Conservation (phyloP, 1,140 invertebrate species). For the Hylaeus volcanicus region DNA sequence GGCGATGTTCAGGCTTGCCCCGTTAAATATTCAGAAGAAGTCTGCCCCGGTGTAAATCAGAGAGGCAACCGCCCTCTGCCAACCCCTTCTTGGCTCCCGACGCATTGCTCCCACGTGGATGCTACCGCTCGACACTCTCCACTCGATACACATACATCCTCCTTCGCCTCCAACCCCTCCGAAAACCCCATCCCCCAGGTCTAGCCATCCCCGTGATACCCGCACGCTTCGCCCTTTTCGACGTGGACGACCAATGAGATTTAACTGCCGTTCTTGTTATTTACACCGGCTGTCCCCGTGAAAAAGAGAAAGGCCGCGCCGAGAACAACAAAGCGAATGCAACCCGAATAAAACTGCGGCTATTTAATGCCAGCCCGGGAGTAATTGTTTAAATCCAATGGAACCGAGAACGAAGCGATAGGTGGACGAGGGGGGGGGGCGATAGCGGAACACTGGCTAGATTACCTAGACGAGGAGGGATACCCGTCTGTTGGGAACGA, state of each 20-base stretch:
- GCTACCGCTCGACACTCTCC: slow-evolving; percentile 37
- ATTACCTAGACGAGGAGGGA: background rate
- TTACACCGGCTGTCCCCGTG: slow-evolving; percentile 28
- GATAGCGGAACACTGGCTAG: background rate
- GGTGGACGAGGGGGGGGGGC: too few species aligned
- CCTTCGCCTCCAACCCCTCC: background rate
- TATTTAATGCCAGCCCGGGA: background rate
- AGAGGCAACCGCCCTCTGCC: slow-evolving; percentile 48
- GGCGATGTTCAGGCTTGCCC: slow-evolving; percentile 62
- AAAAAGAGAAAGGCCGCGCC: slow-evolving; percentile 7
- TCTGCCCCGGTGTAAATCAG: slow-evolving; percentile 68
- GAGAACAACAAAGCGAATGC: slow-evolving; percentile 12
- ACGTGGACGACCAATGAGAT: slow-evolving; percentile 45
- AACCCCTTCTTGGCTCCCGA: slow-evolving; percentile 49
- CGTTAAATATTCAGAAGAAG: slow-evolving; percentile 74
- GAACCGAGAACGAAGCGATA: background rate
- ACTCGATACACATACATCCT: slow-evolving; percentile 31
- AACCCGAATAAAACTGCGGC: slow-evolving; percentile 7
- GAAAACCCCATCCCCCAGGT: too few species aligned
- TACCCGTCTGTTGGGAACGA: background rate
- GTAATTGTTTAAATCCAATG: slow-evolving; percentile 32
- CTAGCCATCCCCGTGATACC: too few species aligned
- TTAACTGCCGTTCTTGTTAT: slow-evolving; percentile 34
- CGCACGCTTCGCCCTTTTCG: background rate
- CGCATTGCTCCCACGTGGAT: slow-evolving; percentile 60